These are phyloP conservation scores for Apamea epomidion DNA, from an alignment of 2,888 invertebrate species.

Conservation along the genomic window DNA sequence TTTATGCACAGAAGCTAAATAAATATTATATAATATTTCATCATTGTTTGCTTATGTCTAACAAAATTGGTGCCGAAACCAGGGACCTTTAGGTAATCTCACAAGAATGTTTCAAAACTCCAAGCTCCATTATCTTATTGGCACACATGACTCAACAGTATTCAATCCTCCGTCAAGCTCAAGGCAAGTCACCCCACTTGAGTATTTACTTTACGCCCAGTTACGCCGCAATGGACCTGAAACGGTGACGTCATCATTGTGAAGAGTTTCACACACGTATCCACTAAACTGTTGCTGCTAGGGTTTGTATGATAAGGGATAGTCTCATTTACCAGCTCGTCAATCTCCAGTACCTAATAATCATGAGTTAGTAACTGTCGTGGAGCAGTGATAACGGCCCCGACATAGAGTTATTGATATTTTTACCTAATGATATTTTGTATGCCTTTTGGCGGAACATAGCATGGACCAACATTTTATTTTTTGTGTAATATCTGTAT, in stretches of 20 bases:
- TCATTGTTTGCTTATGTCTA: no score
- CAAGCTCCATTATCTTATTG: background rate
- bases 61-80: no score
- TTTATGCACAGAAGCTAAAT: no score
- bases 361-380: background rate
- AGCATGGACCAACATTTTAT: no score
- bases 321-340: background rate
- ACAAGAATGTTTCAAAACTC: background rate
- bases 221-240: background rate
- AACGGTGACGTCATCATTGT: slow-evolving; percentile 18
- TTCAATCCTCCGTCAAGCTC: slow-evolving; percentile 17
- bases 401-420: no score
- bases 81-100: no score
- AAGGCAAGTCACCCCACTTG: background rate
- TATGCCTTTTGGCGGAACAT: no score
- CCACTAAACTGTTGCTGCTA: slow-evolving; percentile 11
- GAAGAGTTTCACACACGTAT: background rate
- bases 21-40: no score
- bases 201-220: slow-evolving; percentile 18
- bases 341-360: background rate
- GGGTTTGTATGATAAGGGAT: background rate
- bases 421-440: no score
- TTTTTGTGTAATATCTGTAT: no score
- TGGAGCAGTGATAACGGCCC: background rate
- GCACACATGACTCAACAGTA: slow-evolving; percentile 18